phyloP scores from a whole-genome alignment of 2,888 invertebrate species.

The Eledona agricola region DNA sequence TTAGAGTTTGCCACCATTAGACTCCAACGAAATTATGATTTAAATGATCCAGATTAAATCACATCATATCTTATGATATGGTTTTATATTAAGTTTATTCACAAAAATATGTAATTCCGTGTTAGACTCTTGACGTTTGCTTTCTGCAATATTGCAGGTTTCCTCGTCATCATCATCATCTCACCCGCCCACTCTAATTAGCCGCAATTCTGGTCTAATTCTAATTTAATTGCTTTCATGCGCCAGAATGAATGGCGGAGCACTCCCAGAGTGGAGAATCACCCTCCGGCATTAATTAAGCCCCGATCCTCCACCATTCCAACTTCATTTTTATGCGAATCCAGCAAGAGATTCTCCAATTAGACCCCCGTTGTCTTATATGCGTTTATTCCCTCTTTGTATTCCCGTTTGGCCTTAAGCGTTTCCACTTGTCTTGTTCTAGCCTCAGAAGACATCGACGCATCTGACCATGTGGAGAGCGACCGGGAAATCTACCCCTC shows the following conservation, averaged over 20 bases:
- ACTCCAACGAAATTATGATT: too few relatives aligned
- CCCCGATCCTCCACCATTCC: slow-evolving; percentile 16
- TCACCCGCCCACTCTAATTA: too few relatives aligned
- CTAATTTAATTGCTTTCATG: slow-evolving; percentile 32
- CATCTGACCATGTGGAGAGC: slow-evolving; percentile 24
- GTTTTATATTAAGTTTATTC: too few relatives aligned
- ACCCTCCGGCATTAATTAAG: slow-evolving; percentile 44
- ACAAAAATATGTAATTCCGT: too few relatives aligned
- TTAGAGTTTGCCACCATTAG: too few relatives aligned
- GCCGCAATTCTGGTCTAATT: slow-evolving; percentile 24
- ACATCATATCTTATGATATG: too few relatives aligned
- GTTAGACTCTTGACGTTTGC: too few relatives aligned
- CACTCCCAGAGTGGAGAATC: slow-evolving; percentile 11
- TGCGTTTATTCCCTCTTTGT: slow-evolving; percentile 48
- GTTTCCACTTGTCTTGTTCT: slow-evolving; percentile 9
- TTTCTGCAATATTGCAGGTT: too few relatives aligned
- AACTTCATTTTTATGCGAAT: slow-evolving; percentile 25
- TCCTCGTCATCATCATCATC: too few relatives aligned
- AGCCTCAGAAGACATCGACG: slow-evolving; percentile 32
- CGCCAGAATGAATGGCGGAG: slow-evolving; percentile 32
- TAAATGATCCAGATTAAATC: too few relatives aligned
- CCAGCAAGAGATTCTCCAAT: slow-evolving; percentile 42
- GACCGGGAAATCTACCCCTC: slow-evolving; percentile 26
- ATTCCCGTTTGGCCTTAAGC: slow-evolving; percentile 23
- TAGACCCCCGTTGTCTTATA: slow-evolving; percentile 47